Conservation (phyloP, 2,888 invertebrate genomes). For the Lasioglossum malachurum region DNA sequence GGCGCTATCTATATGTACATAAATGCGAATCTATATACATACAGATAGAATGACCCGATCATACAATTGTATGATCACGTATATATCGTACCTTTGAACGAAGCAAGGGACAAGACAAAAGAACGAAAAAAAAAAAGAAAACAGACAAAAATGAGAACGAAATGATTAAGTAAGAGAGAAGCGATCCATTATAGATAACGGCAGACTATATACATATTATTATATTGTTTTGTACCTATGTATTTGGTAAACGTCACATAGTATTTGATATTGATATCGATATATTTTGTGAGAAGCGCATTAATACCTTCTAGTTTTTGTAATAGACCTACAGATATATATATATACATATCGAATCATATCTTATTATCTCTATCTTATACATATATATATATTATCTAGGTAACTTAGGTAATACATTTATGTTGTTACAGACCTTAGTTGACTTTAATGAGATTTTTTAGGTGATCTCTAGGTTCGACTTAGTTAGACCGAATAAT, state of each 20-base stretch:
- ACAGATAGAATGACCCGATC: slow-evolving; percentile 55
- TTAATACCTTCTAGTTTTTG: slow-evolving; percentile 81
- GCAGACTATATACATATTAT: slow-evolving; percentile 72
- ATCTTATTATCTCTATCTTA: slow-evolving; percentile 73
- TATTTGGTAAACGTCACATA: slow-evolving; percentile 79
- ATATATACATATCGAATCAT: slow-evolving; percentile 78
- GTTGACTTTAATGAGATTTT: slow-evolving; percentile 66
- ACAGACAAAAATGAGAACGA: slow-evolving; percentile 5
- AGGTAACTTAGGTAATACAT: slow-evolving; percentile 73
- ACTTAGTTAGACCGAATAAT: slow-evolving; percentile 82
- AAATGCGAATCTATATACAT: slow-evolving; percentile 66
- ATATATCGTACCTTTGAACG: slow-evolving; percentile 70
- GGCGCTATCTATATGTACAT: slow-evolving; percentile 66
- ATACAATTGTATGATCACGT: slow-evolving; percentile 59
- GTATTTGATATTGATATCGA: slow-evolving; percentile 82
- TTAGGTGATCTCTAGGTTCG: slow-evolving; percentile 81
- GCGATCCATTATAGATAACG: slow-evolving; percentile 74
- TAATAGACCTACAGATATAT: slow-evolving; percentile 81
- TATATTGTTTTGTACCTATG: slow-evolving; percentile 80
- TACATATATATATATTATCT: slow-evolving; percentile 65
- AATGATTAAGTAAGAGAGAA: not conserved
- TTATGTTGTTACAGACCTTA: slow-evolving; percentile 74
- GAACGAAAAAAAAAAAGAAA: not conserved
- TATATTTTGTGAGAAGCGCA: slow-evolving; percentile 83
- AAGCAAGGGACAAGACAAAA: slow-evolving; percentile 6